A percentile compares a stretch with the other conserved stretches of the same genome.
These are phyloP conservation scores for Loriculus beryllinus DNA, from an alignment of 2,797 vertebrate species.

Conservation along the genomic window DNA sequence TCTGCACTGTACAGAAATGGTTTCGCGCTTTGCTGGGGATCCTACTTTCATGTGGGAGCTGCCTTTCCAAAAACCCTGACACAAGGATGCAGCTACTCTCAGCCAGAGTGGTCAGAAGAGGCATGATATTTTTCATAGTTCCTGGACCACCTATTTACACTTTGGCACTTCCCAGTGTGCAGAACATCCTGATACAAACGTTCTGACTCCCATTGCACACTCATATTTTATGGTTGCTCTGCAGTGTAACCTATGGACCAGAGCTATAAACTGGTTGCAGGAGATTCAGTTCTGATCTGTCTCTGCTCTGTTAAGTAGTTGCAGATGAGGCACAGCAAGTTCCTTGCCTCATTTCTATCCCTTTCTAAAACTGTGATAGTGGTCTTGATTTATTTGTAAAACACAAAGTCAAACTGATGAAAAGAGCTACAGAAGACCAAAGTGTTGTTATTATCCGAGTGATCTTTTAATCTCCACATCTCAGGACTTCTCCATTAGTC, in stretches of 20 bases:
- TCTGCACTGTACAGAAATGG: background rate
- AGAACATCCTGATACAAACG: background rate
- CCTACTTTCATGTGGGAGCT: constrained; percentile 23
- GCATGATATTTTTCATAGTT: background rate
- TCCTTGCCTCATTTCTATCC: background rate
- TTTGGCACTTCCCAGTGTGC: background rate
- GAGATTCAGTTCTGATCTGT: background rate
- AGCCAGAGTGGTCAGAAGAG: background rate
- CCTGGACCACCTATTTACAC: background rate
- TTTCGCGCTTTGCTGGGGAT: background rate
- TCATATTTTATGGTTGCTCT: background rate
- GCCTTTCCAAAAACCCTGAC: background rate
- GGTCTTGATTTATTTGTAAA: background rate
- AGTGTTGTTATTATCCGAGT: background rate
- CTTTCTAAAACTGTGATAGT: background rate
- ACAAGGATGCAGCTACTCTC: background rate
- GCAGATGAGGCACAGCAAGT: background rate
- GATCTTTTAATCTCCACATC: constrained; percentile 10
- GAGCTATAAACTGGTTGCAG: background rate
- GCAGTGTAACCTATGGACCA: background rate
- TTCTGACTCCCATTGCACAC: background rate
- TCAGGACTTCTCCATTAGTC: constrained; percentile 18
- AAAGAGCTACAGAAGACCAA: background rate
- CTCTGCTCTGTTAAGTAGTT: background rate
- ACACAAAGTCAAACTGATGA: background rate